Percentiles rank a stretch among this genome's conserved stretches.
Evolutionary conservation across 2,797 vertebrate genomes (phyloP).

Genomic region (Gambelia wislizenii): DNA sequence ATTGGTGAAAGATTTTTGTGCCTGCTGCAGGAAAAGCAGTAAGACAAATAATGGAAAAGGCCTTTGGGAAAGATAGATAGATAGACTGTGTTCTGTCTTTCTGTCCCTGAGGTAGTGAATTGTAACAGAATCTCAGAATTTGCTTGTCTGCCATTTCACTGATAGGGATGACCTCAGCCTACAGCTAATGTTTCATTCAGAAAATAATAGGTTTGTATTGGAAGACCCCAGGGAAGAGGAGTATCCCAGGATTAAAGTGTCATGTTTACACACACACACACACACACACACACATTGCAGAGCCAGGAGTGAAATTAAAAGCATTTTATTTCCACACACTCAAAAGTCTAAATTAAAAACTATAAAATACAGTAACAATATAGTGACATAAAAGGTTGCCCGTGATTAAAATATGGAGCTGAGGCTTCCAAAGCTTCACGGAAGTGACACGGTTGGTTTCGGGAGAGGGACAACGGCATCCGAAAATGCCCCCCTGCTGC

Average conservation of each 20-base stretch:
- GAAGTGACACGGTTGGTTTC: too few species aligned
- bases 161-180: conserved; percentile 44
- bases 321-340: not conserved
- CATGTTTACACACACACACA: not conserved
- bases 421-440: too few species aligned
- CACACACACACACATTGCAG: not conserved
- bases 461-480: too few species aligned
- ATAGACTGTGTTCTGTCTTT: conserved; percentile 40
- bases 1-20: conserved; percentile 33
- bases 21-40: conserved; percentile 54
- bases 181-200: conserved; percentile 31
- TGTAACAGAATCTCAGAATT: conserved; percentile 48
- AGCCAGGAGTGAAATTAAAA: not conserved
- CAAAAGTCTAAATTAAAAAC: not conserved
- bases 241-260: not conserved
- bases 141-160: conserved; percentile 51
- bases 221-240: not conserved
- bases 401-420: too few species aligned
- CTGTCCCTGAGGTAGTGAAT: conserved; percentile 55
- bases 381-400: not conserved
- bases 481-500: too few species aligned
- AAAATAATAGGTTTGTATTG: conserved; percentile 13
- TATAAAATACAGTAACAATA: not conserved
- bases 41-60: conserved; percentile 62
- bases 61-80: conserved; percentile 57